Base-by-base conservation (phyloP, 2,888 invertebrate genomes). In the Drosophila picticornis region DNA sequence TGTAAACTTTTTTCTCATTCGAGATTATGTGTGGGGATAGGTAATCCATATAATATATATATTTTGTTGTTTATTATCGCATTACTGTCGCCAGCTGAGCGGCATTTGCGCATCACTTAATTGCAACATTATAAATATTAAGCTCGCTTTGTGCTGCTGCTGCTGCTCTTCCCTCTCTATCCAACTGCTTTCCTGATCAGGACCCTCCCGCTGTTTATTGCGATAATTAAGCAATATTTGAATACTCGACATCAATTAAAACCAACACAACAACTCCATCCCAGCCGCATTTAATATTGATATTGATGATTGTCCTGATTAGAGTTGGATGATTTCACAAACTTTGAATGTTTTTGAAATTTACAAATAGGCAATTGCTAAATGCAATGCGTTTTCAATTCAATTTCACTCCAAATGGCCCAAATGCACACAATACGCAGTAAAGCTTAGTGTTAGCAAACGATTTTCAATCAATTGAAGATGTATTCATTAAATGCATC, bases 101-200 rank as follows among this genome's bases (percentile, higher is more conserved):
- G 53, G 32, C 36, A 65, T 57, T 57, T 62, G 64, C 70, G 74
- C 70, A 52, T 40, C 70, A 64, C 62, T 73, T 81, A 81, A 81
- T 73, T 81, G 76, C 56, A 71, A 78, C 67, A 81, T 75, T 72
- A 69, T 74, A 79, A 79, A 79, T 79, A 74, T 72, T 67, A 79
- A 81, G 69, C 70, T 70, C 25, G 52, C 55, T 72, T 70, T 75
- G 69, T 63, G 22, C 27, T 9, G 53, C 22, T 5, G 59, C 57
- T 53, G 48, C 19, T 53, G 56, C 48, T 31, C 34, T 40, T 36
- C 50, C 32, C 38, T 31, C 43, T 31, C 11, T 22, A 25, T 43
- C 48, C 19, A 22, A 11, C 32, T 32, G 52, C 7, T 46, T 11
- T 22, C 22, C 19, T 51, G 19, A n/a, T 3, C 22, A 53, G 13